These are phyloP conservation scores for Drosophila barbarae DNA, from an alignment of 2,888 invertebrate genomes.

Conservation along the genomic window DNA sequence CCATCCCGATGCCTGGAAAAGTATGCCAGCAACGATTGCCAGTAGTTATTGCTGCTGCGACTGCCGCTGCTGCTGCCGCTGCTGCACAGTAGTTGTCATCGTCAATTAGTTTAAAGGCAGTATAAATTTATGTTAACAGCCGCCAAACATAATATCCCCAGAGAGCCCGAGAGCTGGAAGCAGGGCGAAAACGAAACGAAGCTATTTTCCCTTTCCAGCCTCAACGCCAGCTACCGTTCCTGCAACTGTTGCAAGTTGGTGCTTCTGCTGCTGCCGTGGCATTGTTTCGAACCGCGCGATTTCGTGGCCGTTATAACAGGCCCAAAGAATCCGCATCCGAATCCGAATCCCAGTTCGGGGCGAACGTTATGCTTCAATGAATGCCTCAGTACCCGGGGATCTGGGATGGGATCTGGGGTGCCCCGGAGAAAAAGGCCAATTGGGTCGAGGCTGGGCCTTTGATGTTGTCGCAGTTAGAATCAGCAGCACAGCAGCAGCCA, in stretches of 20 bases:
- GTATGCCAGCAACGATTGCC: conserved; percentile 46
- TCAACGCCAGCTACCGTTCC: conserved; percentile 42
- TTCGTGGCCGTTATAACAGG: conserved; percentile 57
- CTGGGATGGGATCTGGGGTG: conserved; percentile 13
- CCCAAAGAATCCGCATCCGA: conserved; percentile 31
- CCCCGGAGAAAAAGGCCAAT: conserved; percentile 35
- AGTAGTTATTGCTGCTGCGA: conserved; percentile 22
- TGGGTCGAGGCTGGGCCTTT: conserved; percentile 48
- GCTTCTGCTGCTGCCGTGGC: conserved; percentile 23
- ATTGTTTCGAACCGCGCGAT: conserved; percentile 46
- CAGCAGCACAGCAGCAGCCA: conserved; percentile 19
- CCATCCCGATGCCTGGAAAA: conserved; percentile 41
- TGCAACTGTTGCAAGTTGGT: conserved; percentile 35
- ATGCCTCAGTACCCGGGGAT: conserved; percentile 5
- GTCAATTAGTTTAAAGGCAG: conserved; percentile 68
- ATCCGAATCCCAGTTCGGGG: conserved; percentile 8
- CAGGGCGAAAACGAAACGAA: conserved; percentile 41
- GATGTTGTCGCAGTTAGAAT: conserved; percentile 53
- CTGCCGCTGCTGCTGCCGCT: conserved; percentile 23
- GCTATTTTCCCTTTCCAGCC: conserved; percentile 61
- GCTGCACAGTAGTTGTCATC: conserved; percentile 63
- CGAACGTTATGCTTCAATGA: conserved; percentile 11
- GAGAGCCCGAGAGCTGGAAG: conserved; percentile 25
- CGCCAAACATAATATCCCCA: conserved; percentile 56
- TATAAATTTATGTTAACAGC: conserved; percentile 68